A percentile compares a stretch with the other conserved stretches of the same genome.
Evolutionary conservation across 2,888 invertebrate species (phyloP).

Genomic region (Coenonympha glycerion): DNA sequence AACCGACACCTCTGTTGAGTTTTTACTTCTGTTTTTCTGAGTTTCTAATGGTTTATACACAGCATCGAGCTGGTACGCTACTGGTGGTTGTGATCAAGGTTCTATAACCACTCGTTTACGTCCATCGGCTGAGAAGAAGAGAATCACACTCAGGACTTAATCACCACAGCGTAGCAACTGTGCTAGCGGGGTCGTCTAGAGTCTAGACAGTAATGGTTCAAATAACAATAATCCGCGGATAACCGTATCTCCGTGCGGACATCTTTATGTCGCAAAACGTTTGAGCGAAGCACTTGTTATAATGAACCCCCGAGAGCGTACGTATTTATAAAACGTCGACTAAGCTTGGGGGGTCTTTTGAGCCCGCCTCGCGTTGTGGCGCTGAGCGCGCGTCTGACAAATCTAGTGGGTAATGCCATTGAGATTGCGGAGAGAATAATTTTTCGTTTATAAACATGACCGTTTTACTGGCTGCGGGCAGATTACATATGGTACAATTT

Average conservation of each 20-base stretch:
- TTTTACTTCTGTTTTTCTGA: no score
- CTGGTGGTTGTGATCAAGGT: no score
- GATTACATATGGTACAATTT: no score
- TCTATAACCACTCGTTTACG: no score
- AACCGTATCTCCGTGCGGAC: slow-evolving; percentile 13
- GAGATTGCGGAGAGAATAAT: neutral
- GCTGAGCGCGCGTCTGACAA: slow-evolving; percentile 36
- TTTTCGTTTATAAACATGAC: neutral
- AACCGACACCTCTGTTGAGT: no score
- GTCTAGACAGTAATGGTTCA: slow-evolving; percentile 20
- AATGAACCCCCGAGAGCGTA: slow-evolving; percentile 29
- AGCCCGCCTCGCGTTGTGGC: slow-evolving; percentile 38
- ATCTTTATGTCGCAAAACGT: slow-evolving; percentile 17
- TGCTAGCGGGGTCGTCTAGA: no score
- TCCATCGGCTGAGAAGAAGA: no score
- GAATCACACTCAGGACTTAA: no score
- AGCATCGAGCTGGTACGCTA: no score
- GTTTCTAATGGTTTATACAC: no score
- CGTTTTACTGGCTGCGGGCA: no score
- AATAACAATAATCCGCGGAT: slow-evolving; percentile 19
- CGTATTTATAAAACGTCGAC: slow-evolving; percentile 40
- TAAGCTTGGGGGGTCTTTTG: slow-evolving; percentile 29
- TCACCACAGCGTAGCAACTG: no score
- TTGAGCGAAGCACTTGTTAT: slow-evolving; percentile 24
- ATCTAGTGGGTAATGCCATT: slow-evolving; percentile 18